Base-by-base conservation (phyloP, 2,113 vertebrate genomes). In the Glareola pratincola region DNA sequence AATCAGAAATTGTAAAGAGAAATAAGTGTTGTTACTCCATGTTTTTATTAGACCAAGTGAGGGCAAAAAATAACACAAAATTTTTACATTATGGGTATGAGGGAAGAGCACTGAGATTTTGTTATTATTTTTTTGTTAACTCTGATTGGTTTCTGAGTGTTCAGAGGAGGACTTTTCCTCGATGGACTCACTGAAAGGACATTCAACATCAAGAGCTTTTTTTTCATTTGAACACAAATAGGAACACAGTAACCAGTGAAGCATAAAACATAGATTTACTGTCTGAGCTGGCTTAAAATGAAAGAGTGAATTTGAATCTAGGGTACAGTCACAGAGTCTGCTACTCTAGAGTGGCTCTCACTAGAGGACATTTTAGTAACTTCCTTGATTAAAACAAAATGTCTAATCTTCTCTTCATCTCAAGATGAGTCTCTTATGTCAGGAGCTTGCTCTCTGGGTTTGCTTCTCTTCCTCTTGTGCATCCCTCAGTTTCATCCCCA, bases 211-310 rank as follows among this genome's bases (percentile, higher is more conserved):
- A 53, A 66, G 54, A 69, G 29, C 3, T 20, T 64, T 47, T 69
- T 68, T 48, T 50, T 26, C 3, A 9, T 92, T 69, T 77, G 68
- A 67, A 13, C 68, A 81, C 29, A 84, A 56, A 85, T 79, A 85
- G 41, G 47, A 80, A n/a, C 76, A 62, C 79, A 64, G 37, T 67
- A 64, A 69, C 47, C 56, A 82, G 60, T 60, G 93, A 85, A 96
- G 77, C 8, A 12, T 80, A 89, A 96, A 95, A 56, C 62, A 66
- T n/a, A 81, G 37, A 92, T 91, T 89, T 96, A 56, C 80, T 92
- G 80, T 39, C 51, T 91, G 89, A 95, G 27, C 64, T 92, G 77
- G 14, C 39, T 91, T 82, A 59, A 75, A 92, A 87, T 60, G 48
- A 69, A 86, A 62, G 91, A 75, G 12, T 4, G 1, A 88, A n/a